Evolutionary conservation across 2,797 vertebrate genomes (phyloP).

Genomic region (Sebastes steindachneri): DNA sequence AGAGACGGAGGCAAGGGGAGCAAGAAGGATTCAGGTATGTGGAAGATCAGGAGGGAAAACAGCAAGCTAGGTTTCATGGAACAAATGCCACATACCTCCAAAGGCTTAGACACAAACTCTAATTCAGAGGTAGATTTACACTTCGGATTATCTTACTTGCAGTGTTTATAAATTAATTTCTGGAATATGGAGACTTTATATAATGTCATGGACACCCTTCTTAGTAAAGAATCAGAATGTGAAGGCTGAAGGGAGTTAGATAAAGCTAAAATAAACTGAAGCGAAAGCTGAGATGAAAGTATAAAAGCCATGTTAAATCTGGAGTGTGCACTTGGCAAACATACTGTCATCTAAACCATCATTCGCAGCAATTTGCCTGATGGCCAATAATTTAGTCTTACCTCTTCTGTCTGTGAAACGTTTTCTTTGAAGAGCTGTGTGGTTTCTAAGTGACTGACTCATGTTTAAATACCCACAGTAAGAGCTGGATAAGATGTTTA

Average conservation of each 20-base stretch:
- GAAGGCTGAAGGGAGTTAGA: slow-evolving; percentile 1
- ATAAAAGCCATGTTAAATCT: neutral
- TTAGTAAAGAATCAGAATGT: slow-evolving; percentile 3
- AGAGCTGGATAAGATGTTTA: neutral
- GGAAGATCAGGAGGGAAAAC: slow-evolving; percentile 22
- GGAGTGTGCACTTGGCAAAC: slow-evolving; percentile 1
- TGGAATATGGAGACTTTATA: neutral
- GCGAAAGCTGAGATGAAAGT: slow-evolving; percentile 32
- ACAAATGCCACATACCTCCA: slow-evolving; percentile 5
- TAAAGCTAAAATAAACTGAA: slow-evolving; percentile 14
- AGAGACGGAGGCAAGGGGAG: slow-evolving; percentile 92
- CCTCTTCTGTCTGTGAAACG: neutral
- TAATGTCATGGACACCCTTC: neutral
- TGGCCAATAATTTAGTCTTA: slow-evolving; percentile 5
- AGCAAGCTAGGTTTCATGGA: neutral
- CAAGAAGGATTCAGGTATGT: slow-evolving; percentile 94
- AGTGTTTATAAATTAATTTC: slow-evolving; percentile 3
- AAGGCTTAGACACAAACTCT: neutral
- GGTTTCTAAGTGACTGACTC: neutral
- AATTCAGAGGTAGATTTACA: neutral
- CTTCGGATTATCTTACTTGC: neutral
- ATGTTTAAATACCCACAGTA: neutral
- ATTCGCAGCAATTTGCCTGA: neutral
- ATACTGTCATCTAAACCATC: slow-evolving; percentile 1
- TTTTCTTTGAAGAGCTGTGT: neutral